Conservation (phyloP, 2,797 vertebrate species). For the Trichosurus vulpecula region DNA sequence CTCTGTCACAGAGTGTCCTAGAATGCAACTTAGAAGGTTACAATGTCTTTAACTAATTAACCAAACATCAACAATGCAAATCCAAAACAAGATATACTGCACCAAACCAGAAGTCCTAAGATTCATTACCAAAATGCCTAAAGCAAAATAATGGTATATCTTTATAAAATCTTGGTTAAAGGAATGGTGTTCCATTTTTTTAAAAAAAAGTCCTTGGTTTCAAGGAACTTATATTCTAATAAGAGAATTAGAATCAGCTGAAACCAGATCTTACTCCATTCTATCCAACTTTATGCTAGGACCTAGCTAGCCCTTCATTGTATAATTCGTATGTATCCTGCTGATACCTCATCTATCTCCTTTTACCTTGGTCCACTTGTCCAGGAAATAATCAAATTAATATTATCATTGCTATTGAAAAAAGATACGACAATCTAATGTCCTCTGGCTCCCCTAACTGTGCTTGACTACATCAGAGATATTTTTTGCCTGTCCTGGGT, state of each 20-base stretch:
- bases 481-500: not conserved
- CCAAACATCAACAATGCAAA: conserved; percentile 53
- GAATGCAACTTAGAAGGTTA: conserved; percentile 65
- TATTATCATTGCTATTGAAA: not conserved
- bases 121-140: conserved; percentile 63
- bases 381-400: not conserved
- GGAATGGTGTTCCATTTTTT: not conserved
- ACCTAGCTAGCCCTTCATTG: not conserved
- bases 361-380: not conserved
- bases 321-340: not conserved
- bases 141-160: conserved; percentile 41
- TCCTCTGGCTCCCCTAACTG: not conserved
- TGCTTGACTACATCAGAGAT: not conserved
- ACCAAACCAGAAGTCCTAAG: not conserved
- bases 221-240: not conserved
- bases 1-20: conserved; percentile 57
- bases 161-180: conserved; percentile 27
- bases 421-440: not conserved
- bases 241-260: not conserved
- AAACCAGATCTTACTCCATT: not conserved
- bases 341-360: not conserved
- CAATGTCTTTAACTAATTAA: conserved; percentile 67
- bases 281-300: not conserved
- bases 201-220: not conserved
- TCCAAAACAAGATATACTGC: conserved; percentile 24